Evolutionary conservation across 1,140 invertebrate genomes (phyloP).

Genomic region (Leptoteleia sp.): DNA sequence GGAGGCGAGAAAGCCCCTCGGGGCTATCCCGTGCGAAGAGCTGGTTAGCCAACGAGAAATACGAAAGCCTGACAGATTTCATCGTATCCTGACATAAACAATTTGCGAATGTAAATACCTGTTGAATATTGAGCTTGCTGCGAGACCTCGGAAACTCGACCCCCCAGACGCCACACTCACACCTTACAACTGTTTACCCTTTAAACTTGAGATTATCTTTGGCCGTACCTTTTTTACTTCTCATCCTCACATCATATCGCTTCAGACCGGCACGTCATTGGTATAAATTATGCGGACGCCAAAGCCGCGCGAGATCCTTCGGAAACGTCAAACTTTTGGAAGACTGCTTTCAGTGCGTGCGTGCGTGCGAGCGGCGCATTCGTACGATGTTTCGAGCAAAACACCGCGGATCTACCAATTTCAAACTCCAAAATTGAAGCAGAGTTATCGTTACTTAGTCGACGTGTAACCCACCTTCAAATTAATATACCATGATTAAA

Average conservation of each 20-base stretch:
- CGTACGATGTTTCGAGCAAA: slow-evolving; percentile 32
- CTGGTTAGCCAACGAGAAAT: slow-evolving; percentile 68
- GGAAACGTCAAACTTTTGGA: slow-evolving; percentile 49
- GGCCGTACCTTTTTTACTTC: slow-evolving; percentile 56
- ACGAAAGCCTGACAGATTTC: slow-evolving; percentile 78
- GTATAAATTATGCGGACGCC: slow-evolving; percentile 71
- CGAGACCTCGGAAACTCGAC: slow-evolving; percentile 68
- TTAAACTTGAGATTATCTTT: slow-evolving; percentile 74
- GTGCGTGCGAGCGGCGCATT: slow-evolving; percentile 9
- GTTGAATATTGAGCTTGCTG: slow-evolving; percentile 77
- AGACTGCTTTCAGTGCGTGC: slow-evolving; percentile 14
- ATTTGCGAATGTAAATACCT: slow-evolving; percentile 81
- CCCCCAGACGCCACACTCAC: slow-evolving; percentile 68
- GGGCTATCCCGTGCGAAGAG: slow-evolving; percentile 50
- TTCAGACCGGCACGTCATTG: slow-evolving; percentile 67
- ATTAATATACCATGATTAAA: too few species aligned
- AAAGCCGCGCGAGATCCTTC: slow-evolving; percentile 64
- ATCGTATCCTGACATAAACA: slow-evolving; percentile 80
- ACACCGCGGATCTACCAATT: too few species aligned
- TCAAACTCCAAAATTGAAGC: too few species aligned
- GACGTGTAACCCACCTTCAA: too few species aligned
- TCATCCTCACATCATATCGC: slow-evolving; percentile 43
- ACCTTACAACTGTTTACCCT: slow-evolving; percentile 76
- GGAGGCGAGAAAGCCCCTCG: slow-evolving; percentile 32
- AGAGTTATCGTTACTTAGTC: too few species aligned